Conservation (phyloP, 2,113 vertebrate genomes). For the Misgurnus anguillicaudatus region DNA sequence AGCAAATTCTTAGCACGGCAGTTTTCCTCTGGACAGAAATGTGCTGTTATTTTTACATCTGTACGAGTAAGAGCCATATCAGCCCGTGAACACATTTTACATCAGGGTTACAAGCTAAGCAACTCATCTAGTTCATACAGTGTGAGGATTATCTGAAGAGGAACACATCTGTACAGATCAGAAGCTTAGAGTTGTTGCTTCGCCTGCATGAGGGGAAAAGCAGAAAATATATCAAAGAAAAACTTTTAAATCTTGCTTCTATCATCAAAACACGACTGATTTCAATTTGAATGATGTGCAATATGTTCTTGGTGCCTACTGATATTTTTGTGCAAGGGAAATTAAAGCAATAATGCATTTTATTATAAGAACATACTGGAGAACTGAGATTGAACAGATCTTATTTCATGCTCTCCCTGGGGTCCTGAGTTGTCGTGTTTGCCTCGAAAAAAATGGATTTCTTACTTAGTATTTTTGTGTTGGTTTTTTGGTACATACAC, state of each 20-base stretch:
- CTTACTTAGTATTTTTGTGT: no score
- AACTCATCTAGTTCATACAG: conserved; percentile 5
- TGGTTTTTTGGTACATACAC: no score
- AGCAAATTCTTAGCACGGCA: no score
- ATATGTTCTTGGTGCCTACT: neutral
- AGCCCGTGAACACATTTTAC: conserved; percentile 25
- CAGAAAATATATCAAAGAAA: neutral
- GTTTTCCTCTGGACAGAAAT: no score
- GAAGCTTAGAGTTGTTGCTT: conserved; percentile 3
- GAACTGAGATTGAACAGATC: neutral
- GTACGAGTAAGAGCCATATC: conserved; percentile 24
- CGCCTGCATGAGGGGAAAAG: neutral
- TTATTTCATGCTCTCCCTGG: neutral
- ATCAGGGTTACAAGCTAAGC: conserved; percentile 28
- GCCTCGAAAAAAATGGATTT: no score
- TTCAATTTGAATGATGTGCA: conserved; percentile 5
- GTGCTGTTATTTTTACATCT: neutral
- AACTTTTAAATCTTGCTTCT: conserved; percentile 13
- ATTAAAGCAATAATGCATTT: conserved; percentile 11
- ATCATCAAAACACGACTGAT: neutral
- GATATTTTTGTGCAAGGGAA: neutral
- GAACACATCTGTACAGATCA: conserved; percentile 1
- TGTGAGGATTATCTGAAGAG: conserved; percentile 35
- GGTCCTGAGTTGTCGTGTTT: neutral
- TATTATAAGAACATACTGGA: conserved; percentile 15